Evolutionary conservation across 2,888 invertebrate genomes (phyloP), one percentile per base, ranked within the genome.

Genomic region (Glyphotaelius pellucidus): DNA sequence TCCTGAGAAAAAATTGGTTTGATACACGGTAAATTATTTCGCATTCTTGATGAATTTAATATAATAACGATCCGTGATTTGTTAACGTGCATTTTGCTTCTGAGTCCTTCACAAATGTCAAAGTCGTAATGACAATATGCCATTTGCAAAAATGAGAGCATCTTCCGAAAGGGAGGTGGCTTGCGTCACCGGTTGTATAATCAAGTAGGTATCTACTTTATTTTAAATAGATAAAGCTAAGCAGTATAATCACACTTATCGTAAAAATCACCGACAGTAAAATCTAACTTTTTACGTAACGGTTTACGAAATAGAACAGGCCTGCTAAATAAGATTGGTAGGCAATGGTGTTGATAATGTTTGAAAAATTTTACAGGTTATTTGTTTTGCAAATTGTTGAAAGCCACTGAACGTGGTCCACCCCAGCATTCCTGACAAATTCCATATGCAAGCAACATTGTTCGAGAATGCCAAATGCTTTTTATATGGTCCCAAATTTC

Each of bases 401-500:
- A 67, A 67, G 67, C 67, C 67, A 25, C 67, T 67, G 67, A 67
- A 1, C 5, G 4, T 9, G 9, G 25, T 25, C 31, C 30, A 81
- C 86, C 79, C 79, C 31, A 47, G 52, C 90, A 92, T 93, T 92
- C 92, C 90, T 93, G 88, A 91, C 90, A 91, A 91, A 93, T 93
- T 92, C 92, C 93, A 84, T 67, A 85, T 90, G 91, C 67, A 90
- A 90, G 92, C 90, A 92, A 89, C 93, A 90, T 89, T 87, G 79
- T 91, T 90, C 83, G 91, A 90, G 81, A 91, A 91, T 80, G 91
- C 89, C 91, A 91, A 79, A 67, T 25, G 67, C 67, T 67, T 67
- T 67, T 67, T 67, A 67, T 67, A 67, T 67, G 67, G 25, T 52
- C 30, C 31, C 81, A 84, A 81, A 31, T 81, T 52, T 30, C 80